phyloP scores from a whole-genome alignment of 2,113 vertebrate species.

The Phocoena sinus region DNA sequence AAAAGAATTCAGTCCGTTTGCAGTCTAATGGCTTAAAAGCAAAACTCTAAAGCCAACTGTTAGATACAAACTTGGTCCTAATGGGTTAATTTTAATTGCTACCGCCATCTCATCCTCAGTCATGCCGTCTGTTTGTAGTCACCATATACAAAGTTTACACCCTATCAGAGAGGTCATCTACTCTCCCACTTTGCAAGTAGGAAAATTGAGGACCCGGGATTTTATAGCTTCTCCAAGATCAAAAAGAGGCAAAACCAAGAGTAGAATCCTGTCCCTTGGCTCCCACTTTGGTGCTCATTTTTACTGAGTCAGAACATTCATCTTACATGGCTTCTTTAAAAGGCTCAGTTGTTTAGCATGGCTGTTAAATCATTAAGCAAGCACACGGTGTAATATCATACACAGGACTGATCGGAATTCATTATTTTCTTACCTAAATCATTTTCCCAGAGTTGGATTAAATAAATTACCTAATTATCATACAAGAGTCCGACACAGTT shows the following conservation, averaged over 20 bases:
- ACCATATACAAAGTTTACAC: no score
- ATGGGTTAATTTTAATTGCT: background rate
- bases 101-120: background rate
- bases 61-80: background rate
- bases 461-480: slow-evolving; percentile 59
- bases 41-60: background rate
- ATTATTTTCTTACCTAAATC: slow-evolving; percentile 41
- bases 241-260: background rate
- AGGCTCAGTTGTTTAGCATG: slow-evolving; percentile 60
- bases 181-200: background rate
- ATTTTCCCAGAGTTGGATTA: slow-evolving; percentile 7
- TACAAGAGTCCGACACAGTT: background rate
- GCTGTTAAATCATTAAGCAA: slow-evolving; percentile 74
- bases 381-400: slow-evolving; percentile 58
- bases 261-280: background rate
- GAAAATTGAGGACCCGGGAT: background rate
- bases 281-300: background rate
- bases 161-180: background rate
- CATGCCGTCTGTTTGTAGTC: background rate
- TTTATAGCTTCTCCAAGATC: background rate
- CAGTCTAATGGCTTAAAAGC: background rate
- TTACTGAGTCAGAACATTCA: slow-evolving; percentile 61
- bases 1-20: background rate
- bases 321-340: slow-evolving; percentile 66
- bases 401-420: slow-evolving; percentile 57